Evolutionary conservation across 2,113 vertebrate species (phyloP).

Genomic region (Phyllostomus discolor): DNA sequence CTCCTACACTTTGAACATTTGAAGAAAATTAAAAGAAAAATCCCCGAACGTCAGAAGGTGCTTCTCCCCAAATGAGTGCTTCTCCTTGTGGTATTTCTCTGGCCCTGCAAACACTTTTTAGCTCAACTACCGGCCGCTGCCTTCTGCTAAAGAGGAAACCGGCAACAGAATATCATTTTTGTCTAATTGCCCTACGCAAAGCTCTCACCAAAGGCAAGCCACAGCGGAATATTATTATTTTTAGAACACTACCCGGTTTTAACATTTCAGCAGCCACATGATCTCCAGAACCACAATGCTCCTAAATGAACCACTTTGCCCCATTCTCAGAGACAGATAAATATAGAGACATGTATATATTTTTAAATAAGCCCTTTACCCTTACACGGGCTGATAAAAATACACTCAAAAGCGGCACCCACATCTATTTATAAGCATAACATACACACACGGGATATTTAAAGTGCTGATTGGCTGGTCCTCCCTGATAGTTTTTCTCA

Average conservation of each 20-base stretch:
- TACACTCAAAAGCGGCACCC: slow-evolving; percentile 57
- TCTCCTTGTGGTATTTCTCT: not conserved
- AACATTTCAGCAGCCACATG: slow-evolving; percentile 31
- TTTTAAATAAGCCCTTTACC: slow-evolving; percentile 55
- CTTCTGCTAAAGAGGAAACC: not conserved
- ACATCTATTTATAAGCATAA: slow-evolving; percentile 53
- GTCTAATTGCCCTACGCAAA: slow-evolving; percentile 17
- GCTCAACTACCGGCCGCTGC: not conserved
- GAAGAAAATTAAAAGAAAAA: slow-evolving; percentile 30
- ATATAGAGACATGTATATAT: slow-evolving; percentile 33
- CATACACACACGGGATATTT: slow-evolving; percentile 64
- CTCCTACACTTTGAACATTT: slow-evolving; percentile 21
- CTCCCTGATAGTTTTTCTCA: slow-evolving; percentile 53
- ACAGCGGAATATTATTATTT: slow-evolving; percentile 54
- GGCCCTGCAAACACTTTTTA: not conserved
- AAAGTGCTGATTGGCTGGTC: slow-evolving; percentile 52
- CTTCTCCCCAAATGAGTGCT: not conserved
- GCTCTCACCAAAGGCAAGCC: slow-evolving; percentile 42
- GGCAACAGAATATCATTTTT: not conserved
- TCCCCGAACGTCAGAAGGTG: slow-evolving; percentile 13
- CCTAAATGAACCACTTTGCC: slow-evolving; percentile 69
- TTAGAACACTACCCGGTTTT: slow-evolving; percentile 19
- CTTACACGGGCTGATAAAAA: slow-evolving; percentile 63
- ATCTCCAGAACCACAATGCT: slow-evolving; percentile 55
- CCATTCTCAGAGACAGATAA: slow-evolving; percentile 67